Percentiles rank a stretch among this genome's conserved stretches.
These are phyloP conservation scores for Habroteleia sp. DNA, from an alignment of 2,888 invertebrate genomes.

Conservation along the genomic window DNA sequence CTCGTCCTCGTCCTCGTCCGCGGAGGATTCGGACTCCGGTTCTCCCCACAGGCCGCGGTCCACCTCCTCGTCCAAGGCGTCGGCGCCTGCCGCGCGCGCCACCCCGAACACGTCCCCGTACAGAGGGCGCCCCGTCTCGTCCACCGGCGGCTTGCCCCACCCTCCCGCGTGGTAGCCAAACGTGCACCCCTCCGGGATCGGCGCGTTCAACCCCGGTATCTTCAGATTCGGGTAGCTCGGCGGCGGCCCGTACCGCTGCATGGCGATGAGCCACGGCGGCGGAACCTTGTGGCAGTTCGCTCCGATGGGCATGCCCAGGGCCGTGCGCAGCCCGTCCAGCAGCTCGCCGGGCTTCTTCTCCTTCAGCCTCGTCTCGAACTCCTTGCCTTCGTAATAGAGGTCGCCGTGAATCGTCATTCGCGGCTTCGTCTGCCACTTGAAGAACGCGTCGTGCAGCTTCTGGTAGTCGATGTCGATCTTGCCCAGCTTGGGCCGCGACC, in stretches of 20 bases:
- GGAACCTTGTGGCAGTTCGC: slow-evolving; percentile 95
- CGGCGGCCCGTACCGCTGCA: slow-evolving; percentile 99
- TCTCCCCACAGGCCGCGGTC: slow-evolving; percentile 99
- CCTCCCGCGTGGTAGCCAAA: slow-evolving; percentile 99
- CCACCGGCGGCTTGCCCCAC: slow-evolving; percentile 99
- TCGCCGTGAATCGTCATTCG: slow-evolving; percentile 99
- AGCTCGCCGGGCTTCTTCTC: slow-evolving; percentile 99
- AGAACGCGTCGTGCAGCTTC: slow-evolving; percentile 99
- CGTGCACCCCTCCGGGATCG: slow-evolving; percentile 98
- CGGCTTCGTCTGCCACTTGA: slow-evolving; percentile 99
- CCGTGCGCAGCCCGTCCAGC: slow-evolving; percentile 96
- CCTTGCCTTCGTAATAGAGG: slow-evolving; percentile 99
- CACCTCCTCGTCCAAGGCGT: slow-evolving; percentile 90
- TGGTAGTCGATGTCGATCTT: slow-evolving; percentile 99
- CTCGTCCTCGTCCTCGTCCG: slow-evolving; percentile 86
- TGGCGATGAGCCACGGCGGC: slow-evolving; percentile 97
- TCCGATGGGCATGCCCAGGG: slow-evolving; percentile 99
- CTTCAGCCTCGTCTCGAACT: slow-evolving; percentile 97
- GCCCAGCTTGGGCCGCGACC: slow-evolving; percentile 97
- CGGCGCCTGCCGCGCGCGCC: slow-evolving; percentile 87
- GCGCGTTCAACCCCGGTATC: slow-evolving; percentile 98
- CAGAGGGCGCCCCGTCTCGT: slow-evolving; percentile 97
- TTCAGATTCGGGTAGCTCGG: slow-evolving; percentile 99
- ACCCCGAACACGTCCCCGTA: slow-evolving; percentile 99
- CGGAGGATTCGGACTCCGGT: slow-evolving; percentile 84